phyloP scores from a whole-genome alignment of 2,113 vertebrate species.

The Helogale parvula region DNA sequence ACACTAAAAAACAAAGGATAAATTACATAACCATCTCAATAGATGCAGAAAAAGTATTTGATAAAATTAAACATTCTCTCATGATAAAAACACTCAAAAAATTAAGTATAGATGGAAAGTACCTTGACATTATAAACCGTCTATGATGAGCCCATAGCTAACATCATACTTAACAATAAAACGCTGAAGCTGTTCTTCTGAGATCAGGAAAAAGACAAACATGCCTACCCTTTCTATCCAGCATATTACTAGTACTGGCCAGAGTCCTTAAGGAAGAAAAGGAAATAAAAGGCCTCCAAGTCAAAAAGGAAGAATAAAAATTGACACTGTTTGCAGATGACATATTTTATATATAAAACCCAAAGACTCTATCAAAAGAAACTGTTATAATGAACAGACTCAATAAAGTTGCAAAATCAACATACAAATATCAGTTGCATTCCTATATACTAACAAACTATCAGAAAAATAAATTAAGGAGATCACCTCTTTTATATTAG shows the following conservation, averaged over 20 bases:
- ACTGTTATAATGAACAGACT: neutral
- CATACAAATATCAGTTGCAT: neutral
- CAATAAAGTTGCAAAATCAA: neutral
- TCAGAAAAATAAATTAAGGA: neutral
- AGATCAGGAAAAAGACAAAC: neutral
- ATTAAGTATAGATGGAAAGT: neutral
- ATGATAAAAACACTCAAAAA: neutral
- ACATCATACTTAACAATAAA: neutral
- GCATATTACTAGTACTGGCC: neutral
- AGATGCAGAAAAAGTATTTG: neutral
- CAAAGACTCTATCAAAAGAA: neutral
- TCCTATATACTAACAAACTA: neutral
- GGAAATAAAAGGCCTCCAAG: neutral
- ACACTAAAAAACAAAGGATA: neutral
- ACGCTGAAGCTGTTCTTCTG: neutral
- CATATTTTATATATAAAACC: neutral
- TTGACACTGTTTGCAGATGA: neutral
- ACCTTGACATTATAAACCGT: neutral
- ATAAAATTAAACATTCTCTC: neutral
- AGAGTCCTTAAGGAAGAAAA: neutral
- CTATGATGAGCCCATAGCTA: neutral
- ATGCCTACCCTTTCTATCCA: neutral
- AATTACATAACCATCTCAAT: neutral
- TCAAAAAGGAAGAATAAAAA: neutral
- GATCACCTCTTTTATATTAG: neutral